These are phyloP conservation scores for Puntigrus tetrazona DNA, from an alignment of 2,113 vertebrate species.

Conservation along the genomic window DNA sequence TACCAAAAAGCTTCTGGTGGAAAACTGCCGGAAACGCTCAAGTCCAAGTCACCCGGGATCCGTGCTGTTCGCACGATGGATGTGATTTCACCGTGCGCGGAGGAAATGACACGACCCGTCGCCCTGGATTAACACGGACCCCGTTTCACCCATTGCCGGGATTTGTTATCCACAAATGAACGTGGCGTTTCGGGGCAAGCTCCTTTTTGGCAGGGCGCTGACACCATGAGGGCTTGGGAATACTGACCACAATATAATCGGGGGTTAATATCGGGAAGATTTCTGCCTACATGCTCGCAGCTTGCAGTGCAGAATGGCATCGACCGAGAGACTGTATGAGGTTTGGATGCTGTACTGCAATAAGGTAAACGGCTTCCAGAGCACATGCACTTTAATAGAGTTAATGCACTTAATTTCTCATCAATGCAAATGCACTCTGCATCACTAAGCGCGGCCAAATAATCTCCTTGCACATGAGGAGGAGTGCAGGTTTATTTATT, in stretches of 20 bases:
- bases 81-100: not conserved
- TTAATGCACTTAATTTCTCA: not conserved
- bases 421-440: not conserved
- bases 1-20: not conserved
- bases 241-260: slow-evolving; percentile 11
- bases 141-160: not conserved
- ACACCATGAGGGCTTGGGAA: slow-evolving; percentile 41
- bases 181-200: slow-evolving; percentile 1
- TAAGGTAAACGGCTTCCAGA: slow-evolving; percentile 79
- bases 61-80: slow-evolving; percentile 9
- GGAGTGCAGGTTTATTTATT: not conserved
- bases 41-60: slow-evolving; percentile 39
- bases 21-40: slow-evolving; percentile 13
- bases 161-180: not conserved
- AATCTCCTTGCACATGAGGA: not conserved
- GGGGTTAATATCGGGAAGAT: not conserved
- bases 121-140: slow-evolving; percentile 18
- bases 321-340: slow-evolving; percentile 94
- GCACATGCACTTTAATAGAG: not conserved
- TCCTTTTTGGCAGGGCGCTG: not conserved
- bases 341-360: slow-evolving; percentile 98
- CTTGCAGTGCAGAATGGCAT: slow-evolving; percentile 84
- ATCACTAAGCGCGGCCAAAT: not conserved
- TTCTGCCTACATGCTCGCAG: slow-evolving; percentile 44
- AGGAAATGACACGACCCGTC: slow-evolving; percentile 29